Percentiles rank a stretch among this genome's conserved stretches.
phyloP scores from a whole-genome alignment of 2,797 vertebrate species.

The Lycodopsis pacificus region DNA sequence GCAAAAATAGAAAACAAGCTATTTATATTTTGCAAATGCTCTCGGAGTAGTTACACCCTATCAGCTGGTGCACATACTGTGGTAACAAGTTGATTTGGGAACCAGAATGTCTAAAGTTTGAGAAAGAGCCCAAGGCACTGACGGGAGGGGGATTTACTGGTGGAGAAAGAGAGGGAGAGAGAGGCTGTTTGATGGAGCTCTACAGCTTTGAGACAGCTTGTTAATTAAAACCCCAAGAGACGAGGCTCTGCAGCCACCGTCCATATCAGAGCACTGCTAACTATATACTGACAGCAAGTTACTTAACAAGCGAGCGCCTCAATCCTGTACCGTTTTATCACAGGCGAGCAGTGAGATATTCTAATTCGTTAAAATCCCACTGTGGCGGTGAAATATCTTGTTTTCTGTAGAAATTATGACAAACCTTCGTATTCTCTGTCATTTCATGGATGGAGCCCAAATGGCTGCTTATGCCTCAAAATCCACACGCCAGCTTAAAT shows the following conservation, averaged over 20 bases:
- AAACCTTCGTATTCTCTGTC: constrained; percentile 76
- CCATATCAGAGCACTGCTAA: constrained; percentile 87
- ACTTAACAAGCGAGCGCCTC: constrained; percentile 82
- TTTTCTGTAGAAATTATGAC: constrained; percentile 81
- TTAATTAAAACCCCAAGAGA: constrained; percentile 89
- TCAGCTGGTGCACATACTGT: constrained; percentile 66
- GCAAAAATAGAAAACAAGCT: constrained; percentile 32
- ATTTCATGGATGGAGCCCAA: constrained; percentile 71
- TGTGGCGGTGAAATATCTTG: constrained; percentile 78
- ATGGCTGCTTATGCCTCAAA: constrained; percentile 73
- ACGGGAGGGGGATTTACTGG: constrained; percentile 72
- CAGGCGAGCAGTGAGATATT: constrained; percentile 78
- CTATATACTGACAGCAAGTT: constrained; percentile 87
- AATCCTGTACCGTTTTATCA: constrained; percentile 81
- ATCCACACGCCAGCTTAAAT: constrained; percentile 77
- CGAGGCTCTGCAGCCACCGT: constrained; percentile 85
- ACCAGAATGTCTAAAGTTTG: constrained; percentile 75
- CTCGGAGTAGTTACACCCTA: constrained; percentile 47
- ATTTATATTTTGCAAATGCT: constrained; percentile 55
- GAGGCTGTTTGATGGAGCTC: constrained; percentile 84
- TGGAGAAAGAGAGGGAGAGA: constrained; percentile 53
- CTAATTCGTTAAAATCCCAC: constrained; percentile 83
- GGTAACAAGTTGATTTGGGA: constrained; percentile 75
- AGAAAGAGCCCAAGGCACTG: constrained; percentile 72
- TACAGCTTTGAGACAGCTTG: constrained; percentile 87